These are phyloP conservation scores for Drosophila pachea DNA, from an alignment of 1,140 invertebrate species.

Conservation along the genomic window DNA sequence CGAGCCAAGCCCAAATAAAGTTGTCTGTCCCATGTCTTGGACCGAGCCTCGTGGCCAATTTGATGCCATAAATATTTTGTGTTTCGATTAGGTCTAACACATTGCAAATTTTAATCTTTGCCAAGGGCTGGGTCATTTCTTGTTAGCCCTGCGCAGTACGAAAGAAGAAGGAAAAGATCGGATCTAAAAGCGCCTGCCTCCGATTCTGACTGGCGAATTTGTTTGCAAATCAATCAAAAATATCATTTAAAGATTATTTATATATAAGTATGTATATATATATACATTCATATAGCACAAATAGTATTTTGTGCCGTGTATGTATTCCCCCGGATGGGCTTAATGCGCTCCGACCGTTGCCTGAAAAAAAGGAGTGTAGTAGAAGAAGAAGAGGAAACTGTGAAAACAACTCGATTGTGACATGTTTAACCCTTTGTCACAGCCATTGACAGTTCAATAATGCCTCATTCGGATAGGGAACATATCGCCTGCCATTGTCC, in stretches of 20 bases:
- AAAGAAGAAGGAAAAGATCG: too few relatives aligned
- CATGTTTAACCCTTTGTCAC: constrained; percentile 75
- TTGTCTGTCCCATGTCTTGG: constrained; percentile 32
- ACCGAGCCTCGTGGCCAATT: constrained; percentile 18
- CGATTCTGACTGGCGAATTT: not conserved
- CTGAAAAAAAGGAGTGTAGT: not conserved
- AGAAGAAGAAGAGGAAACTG: constrained; percentile 37
- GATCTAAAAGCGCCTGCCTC: not conserved
- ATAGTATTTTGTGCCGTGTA: too few relatives aligned
- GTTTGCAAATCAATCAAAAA: too few relatives aligned
- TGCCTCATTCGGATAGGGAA: constrained; percentile 62
- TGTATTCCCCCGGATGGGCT: not conserved
- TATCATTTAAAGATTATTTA: too few relatives aligned
- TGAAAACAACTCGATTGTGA: constrained; percentile 59
- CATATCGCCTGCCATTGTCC: constrained; percentile 4
- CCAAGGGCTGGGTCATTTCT: constrained; percentile 1
- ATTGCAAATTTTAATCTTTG: constrained; percentile 13
- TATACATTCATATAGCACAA: not conserved
- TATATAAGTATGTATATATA: not conserved
- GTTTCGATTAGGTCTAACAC: constrained; percentile 18
- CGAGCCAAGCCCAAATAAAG: constrained; percentile 47
- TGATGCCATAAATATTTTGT: constrained; percentile 52
- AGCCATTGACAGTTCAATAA: constrained; percentile 76
- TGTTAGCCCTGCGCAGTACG: too few relatives aligned
- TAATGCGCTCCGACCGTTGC: constrained; percentile 17